Base-by-base conservation (phyloP, 2,888 invertebrate genomes). In the Nasonovia ribisnigri region DNA sequence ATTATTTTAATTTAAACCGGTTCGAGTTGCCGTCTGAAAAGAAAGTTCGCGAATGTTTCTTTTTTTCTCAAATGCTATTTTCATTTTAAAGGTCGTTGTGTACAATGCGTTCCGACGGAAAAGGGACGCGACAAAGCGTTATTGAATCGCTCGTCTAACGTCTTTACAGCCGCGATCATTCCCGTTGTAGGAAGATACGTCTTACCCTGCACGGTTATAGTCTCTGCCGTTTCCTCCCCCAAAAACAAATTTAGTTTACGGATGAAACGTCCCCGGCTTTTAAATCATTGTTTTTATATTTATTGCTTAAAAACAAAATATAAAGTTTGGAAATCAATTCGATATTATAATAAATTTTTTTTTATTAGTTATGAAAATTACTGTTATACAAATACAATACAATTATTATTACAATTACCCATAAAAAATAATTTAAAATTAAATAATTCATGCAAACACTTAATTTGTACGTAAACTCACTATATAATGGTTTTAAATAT, bases 1-100 rank as follows among this genome's bases (percentile, higher is more conserved):
- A 42, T 57, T 88, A 88, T 88, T 88, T 88, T 88, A 57, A 88
- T 43, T 54, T 54, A 57, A 88, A 57, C 88, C 88, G 57, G 88
- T 88, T 88, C 16, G 42, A 88, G 42, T 16, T 88, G 88, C 42
- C 26, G 54, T 57, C 54, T 54, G 26, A 88, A 57, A 88, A 88
- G 88, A 88, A 88, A 57, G 88, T 88, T 13, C 42, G 13, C 11
- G 29, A 57, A 88, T 88, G 29, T 84, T 29, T 77, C 20, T 36
- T 77, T 77, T 77, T 77, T 54, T 54, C 54, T 54, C 36, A 36
- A 36, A 77, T 36, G 36, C 20, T 77, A 36, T 77, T 77, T 36
- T 36, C 20, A 36, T 77, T 84, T 88, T 88, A 57, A 88, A 57
- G 26, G 42, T 88, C 13, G 88, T 57, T 6, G 24, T 42, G 26